Evolutionary conservation across 2,113 vertebrate species (phyloP).

Genomic region (Stictonetta naevosa): DNA sequence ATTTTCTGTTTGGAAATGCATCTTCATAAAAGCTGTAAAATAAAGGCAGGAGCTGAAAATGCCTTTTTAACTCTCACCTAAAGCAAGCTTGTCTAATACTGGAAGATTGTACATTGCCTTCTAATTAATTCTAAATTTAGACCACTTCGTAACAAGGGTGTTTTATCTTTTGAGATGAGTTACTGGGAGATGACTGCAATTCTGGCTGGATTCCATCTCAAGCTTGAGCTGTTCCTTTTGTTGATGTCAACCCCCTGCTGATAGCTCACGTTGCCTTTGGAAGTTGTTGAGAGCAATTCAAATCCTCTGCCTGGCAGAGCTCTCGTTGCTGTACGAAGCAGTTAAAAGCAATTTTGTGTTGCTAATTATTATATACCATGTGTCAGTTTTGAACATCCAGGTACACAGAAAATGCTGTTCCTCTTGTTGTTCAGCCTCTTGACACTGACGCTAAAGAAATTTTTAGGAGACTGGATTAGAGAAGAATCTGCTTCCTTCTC

Average conservation of each 20-base stretch:
- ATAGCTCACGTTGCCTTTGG: background rate
- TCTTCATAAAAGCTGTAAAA: background rate
- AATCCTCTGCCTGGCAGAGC: background rate
- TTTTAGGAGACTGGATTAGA: background rate
- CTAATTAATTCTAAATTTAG: slow-evolving; percentile 62
- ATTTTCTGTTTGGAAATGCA: background rate
- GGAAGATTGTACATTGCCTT: background rate
- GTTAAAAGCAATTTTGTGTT: slow-evolving; percentile 15
- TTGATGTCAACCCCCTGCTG: slow-evolving; percentile 20
- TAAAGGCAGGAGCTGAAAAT: background rate
- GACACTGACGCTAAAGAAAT: background rate
- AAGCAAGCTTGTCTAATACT: slow-evolving; percentile 5
- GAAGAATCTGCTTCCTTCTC: background rate
- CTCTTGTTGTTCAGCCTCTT: background rate
- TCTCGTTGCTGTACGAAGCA: background rate
- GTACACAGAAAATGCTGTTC: background rate
- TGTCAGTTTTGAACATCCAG: background rate
- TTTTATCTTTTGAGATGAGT: slow-evolving; percentile 46
- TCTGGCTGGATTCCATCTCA: slow-evolving; percentile 41
- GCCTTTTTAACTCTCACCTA: slow-evolving; percentile 22
- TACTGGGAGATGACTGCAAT: slow-evolving; percentile 44
- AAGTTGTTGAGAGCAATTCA: background rate
- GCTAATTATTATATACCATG: background rate
- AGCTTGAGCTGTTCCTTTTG: slow-evolving; percentile 49
- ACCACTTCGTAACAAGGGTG: background rate